Evolutionary conservation across 2,113 vertebrate genomes (phyloP).

Genomic region (Actenoides hombroni): DNA sequence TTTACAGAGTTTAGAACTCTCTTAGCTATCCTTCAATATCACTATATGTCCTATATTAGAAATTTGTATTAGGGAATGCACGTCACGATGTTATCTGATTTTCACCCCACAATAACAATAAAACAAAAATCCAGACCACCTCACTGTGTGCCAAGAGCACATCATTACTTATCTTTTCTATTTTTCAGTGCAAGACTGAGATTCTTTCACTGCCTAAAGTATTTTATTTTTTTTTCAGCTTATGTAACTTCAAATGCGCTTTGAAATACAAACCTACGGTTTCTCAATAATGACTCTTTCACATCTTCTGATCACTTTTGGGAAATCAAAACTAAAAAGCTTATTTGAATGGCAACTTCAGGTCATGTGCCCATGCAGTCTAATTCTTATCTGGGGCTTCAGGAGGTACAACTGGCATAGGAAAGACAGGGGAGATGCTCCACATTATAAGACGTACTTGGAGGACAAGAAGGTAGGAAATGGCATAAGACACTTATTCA

Average conservation of each 20-base stretch:
- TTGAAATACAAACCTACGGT: slow-evolving; percentile 5
- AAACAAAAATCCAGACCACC: slow-evolving; percentile 4
- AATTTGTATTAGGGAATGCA: neutral
- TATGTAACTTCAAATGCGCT: slow-evolving; percentile 36
- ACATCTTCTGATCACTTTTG: slow-evolving; percentile 28
- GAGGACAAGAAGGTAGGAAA: neutral
- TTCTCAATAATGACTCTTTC: slow-evolving; percentile 17
- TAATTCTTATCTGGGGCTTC: neutral
- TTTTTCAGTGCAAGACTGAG: neutral
- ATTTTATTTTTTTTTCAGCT: slow-evolving; percentile 9
- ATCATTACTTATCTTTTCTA: slow-evolving; percentile 19
- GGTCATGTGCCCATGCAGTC: neutral
- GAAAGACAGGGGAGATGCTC: neutral
- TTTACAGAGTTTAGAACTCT: neutral
- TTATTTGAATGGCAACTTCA: neutral
- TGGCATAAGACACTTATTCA: neutral
- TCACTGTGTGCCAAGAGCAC: neutral
- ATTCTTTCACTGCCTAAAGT: slow-evolving; percentile 34
- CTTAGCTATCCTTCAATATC: neutral
- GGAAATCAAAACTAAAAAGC: slow-evolving; percentile 33
- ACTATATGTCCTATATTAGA: neutral
- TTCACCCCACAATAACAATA: neutral
- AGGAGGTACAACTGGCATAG: neutral
- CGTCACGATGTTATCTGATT: neutral
- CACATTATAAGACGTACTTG: neutral